Percentiles rank a stretch among this genome's conserved stretches.
Evolutionary conservation across 2,797 vertebrate genomes (phyloP).

Genomic region (Acropternis orthonyx): DNA sequence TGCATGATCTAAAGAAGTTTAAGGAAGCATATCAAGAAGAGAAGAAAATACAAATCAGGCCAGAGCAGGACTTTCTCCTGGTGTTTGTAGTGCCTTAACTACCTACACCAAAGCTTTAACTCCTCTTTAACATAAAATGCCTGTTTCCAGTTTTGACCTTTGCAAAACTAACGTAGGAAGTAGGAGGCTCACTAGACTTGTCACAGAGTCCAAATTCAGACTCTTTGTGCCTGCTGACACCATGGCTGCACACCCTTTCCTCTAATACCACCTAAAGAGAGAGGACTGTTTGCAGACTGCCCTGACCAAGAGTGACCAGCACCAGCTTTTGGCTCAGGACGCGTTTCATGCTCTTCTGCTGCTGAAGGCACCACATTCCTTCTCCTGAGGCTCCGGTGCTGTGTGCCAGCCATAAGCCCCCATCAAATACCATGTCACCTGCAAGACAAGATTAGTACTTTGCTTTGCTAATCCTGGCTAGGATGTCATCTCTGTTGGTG

Average conservation of each 20-base stretch:
- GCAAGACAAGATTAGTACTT: background rate
- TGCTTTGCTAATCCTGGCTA: background rate
- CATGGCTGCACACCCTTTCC: fast-evolving
- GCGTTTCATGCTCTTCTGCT: fast-evolving
- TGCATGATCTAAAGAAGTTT: background rate
- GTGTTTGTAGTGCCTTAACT: background rate
- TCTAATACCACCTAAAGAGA: background rate
- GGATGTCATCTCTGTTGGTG: background rate
- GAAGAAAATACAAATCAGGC: background rate
- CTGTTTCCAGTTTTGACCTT: background rate
- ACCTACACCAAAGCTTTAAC: background rate
- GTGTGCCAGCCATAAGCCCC: fast-evolving
- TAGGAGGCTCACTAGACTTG: background rate
- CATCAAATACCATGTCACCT: fast-evolving
- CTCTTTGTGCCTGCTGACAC: background rate
- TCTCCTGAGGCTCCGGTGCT: fast-evolving
- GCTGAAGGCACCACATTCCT: background rate
- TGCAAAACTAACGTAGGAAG: background rate
- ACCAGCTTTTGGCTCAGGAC: background rate
- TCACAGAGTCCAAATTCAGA: background rate
- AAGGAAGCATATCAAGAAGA: background rate
- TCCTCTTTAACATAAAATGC: background rate
- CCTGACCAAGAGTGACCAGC: background rate
- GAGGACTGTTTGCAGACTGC: background rate
- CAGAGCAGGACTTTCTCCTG: background rate